Base-by-base conservation (phyloP, 2,888 invertebrate species). In the Erannis defoliaria region DNA sequence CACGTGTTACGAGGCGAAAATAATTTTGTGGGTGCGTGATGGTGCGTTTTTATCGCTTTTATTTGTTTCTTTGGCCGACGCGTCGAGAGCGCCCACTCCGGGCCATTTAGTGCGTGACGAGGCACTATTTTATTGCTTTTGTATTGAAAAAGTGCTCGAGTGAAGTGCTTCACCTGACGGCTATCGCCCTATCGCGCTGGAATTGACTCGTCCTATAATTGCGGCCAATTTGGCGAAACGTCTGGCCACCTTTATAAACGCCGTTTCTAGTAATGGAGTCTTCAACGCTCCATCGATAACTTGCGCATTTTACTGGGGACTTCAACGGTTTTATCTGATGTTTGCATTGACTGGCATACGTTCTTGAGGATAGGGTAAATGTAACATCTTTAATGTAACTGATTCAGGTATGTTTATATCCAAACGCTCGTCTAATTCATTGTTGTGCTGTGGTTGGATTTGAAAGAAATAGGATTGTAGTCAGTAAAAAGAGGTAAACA, bases 1-100 rank as follows among this genome's bases (percentile, higher is more conserved):
- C 93, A 93, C 92, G 90, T 92, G 92, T 90, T 92, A 88, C 89
- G 81, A 84, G 83, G 90, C 88, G 85, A 90, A 91, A 88, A 90
- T 90, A 88, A 89, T 89, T 90, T 86, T 77, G 86, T 88, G 88
- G 88, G 81, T 88, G 86, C 89, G 85, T 93, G 93, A 93, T 85
- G 80, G 76, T 85, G 93, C 93, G 82, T 79, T 91, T 90, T 85
- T 86, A 78, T 76, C 79, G 78, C 80, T 85, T 84, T 78, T 91
- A 86, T 91, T 91, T 91, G 90, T 90, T 91, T 89, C 90, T 88
- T 90, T 88, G 83, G 78, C 76, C 84, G 82, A 83, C 83, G 86
- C 85, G 80, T 83, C 78, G 81, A 75, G 78, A 80, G 77, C 73
- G 78, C 71, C 75, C 76, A 75, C 77, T 77, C 79, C 79, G 79